Evolutionary conservation across 2,888 invertebrate species (phyloP).

Genomic region (Sylvicola cinctus): DNA sequence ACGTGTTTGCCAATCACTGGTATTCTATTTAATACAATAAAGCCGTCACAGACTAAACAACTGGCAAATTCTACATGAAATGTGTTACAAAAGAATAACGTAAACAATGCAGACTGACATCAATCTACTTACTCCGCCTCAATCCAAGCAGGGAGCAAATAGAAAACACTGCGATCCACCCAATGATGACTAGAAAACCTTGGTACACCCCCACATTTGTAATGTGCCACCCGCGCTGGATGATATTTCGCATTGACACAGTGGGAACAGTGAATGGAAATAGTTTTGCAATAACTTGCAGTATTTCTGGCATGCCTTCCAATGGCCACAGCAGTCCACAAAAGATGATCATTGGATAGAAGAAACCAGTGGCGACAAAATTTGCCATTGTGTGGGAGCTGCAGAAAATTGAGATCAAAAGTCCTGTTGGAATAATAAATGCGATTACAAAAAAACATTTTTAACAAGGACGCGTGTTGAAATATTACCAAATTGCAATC

Average conservation of each 20-base stretch:
- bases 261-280: slow-evolving; percentile 68
- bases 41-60: no score
- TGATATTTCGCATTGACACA: slow-evolving; percentile 49
- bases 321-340: slow-evolving; percentile 58
- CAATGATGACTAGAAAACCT: slow-evolving; percentile 45
- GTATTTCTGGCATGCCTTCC: slow-evolving; percentile 40
- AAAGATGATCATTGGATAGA: slow-evolving; percentile 72
- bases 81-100: no score
- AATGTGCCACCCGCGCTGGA: slow-evolving; percentile 54
- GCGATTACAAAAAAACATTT: background rate
- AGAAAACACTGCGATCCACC: slow-evolving; percentile 41
- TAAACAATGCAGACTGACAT: no score
- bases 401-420: slow-evolving; percentile 62
- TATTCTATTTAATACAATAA: no score
- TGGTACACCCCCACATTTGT: slow-evolving; percentile 44
- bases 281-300: slow-evolving; percentile 38
- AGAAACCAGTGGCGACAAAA: slow-evolving; percentile 69
- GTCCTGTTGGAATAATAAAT: slow-evolving; percentile 28
- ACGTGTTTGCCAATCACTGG: no score
- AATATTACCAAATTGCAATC: slow-evolving; percentile 53
- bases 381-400: slow-evolving; percentile 61
- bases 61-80: no score
- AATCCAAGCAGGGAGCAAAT: slow-evolving; percentile 33
- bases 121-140: slow-evolving; percentile 23
- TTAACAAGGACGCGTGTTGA: no score